These are phyloP conservation scores for Hoplostethus atlanticus DNA, from an alignment of 2,797 vertebrate genomes.

Conservation along the genomic window DNA sequence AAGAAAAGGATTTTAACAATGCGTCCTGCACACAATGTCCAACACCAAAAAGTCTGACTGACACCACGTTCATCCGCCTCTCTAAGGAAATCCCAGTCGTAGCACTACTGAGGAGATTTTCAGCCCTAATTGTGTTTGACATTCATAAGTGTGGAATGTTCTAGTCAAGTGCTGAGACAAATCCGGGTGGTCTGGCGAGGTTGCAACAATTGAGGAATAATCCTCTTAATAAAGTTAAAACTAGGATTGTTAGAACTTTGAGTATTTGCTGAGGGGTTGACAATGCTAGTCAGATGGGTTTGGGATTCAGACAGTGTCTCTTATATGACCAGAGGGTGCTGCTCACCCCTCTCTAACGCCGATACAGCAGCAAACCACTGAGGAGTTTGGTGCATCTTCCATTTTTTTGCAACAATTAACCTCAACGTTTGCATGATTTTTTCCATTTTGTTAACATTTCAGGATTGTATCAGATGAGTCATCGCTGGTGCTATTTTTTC, in stretches of 20 bases:
- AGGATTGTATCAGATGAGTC: too few relatives aligned
- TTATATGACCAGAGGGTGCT: conserved; percentile 65
- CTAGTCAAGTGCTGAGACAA: conserved; percentile 40
- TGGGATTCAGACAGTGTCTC: neutral
- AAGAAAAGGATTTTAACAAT: neutral
- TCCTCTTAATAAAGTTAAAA: conserved; percentile 57
- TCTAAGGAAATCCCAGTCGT: conserved; percentile 9
- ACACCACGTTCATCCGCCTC: neutral
- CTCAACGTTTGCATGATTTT: too few relatives aligned
- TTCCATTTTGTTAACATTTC: neutral
- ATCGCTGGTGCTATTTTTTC: too few relatives aligned
- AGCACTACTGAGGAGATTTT: conserved; percentile 9
- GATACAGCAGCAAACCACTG: too few relatives aligned
- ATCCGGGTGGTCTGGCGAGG: conserved; percentile 52
- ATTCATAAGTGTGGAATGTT: conserved; percentile 63
- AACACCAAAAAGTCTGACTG: neutral
- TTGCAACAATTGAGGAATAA: conserved; percentile 26
- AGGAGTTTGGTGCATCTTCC: neutral
- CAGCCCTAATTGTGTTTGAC: conserved; percentile 59
- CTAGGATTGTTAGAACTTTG: conserved; percentile 25
- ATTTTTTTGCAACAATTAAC: neutral
- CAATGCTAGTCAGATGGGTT: neutral
- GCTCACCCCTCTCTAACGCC: conserved; percentile 34
- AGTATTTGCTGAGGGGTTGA: conserved; percentile 25
- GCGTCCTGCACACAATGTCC: neutral